Evolutionary conservation across 1,140 invertebrate genomes (phyloP).

Genomic region (Papilio machaon): DNA sequence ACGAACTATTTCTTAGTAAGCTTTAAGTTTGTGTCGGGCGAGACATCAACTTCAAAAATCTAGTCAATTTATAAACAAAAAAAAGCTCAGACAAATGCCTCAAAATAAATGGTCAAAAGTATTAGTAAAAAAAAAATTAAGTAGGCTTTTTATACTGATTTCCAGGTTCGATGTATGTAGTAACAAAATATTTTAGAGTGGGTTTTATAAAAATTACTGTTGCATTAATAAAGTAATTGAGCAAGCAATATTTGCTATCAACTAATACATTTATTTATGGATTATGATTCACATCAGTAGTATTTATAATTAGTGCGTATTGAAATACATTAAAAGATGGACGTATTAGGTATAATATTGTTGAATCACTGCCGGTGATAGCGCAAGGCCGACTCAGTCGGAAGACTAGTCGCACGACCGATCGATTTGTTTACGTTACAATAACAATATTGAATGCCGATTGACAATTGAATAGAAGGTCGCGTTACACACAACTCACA

Average conservation of each 20-base stretch:
- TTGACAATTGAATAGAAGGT: constrained; percentile 27
- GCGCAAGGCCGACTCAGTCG: constrained; percentile 18
- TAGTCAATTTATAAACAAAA: not conserved
- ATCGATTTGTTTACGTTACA: constrained; percentile 24
- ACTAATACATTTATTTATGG: not conserved
- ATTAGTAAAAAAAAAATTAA: too few species aligned
- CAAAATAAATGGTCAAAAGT: too few species aligned
- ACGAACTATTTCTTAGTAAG: constrained; percentile 1
- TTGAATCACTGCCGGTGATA: constrained; percentile 10
- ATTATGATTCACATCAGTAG: constrained; percentile 14
- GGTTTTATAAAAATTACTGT: too few species aligned
- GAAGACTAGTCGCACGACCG: constrained; percentile 6
- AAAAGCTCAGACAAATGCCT: too few species aligned
- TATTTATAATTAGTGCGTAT: constrained; percentile 11
- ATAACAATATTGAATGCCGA: constrained; percentile 28
- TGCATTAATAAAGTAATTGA: too few species aligned
- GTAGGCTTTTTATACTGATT: not conserved
- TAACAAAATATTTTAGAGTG: not conserved
- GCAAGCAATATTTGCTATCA: not conserved
- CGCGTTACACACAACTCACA: constrained; percentile 15
- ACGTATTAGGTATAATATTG: not conserved
- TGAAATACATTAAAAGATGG: constrained; percentile 12
- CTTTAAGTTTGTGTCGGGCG: not conserved
- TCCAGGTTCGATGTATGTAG: not conserved
- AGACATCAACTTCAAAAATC: not conserved